Evolutionary conservation across 2,888 invertebrate species (phyloP).

Genomic region (Nomada hirtipes): DNA sequence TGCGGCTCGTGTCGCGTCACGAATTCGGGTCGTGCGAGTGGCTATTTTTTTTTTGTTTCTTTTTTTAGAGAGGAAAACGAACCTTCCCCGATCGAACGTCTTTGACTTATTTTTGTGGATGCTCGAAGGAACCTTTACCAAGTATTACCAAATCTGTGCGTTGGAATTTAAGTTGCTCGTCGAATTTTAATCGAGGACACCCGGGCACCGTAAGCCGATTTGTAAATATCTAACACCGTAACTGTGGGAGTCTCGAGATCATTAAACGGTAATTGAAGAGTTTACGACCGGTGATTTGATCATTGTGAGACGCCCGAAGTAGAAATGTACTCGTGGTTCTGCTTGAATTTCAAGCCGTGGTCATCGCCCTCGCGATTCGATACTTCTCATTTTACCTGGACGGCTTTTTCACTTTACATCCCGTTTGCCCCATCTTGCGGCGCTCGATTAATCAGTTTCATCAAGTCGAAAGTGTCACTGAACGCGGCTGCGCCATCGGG

Average conservation of each 20-base stretch:
- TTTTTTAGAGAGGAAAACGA: not conserved
- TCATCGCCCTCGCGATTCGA: not conserved
- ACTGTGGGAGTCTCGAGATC: too few species aligned
- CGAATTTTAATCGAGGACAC: not conserved
- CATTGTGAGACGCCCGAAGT: too few species aligned
- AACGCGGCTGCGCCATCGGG: not conserved
- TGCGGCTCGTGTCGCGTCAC: slow-evolving; percentile 31
- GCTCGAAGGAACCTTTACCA: not conserved
- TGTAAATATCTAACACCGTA: too few species aligned
- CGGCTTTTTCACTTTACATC: not conserved
- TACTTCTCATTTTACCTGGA: not conserved
- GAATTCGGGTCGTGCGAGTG: slow-evolving; percentile 54
- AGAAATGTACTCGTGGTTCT: not conserved
- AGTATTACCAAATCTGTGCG: not conserved
- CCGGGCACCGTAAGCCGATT: too few species aligned
- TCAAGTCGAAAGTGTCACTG: not conserved
- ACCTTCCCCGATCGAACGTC: not conserved
- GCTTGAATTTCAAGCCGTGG: not conserved
- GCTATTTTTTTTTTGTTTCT: not conserved
- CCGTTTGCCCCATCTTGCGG: not conserved
- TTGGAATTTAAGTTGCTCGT: not conserved
- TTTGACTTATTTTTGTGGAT: not conserved
- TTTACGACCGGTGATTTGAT: too few species aligned
- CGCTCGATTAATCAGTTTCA: not conserved
- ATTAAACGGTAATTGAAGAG: too few species aligned